A percentile compares a stretch with the other conserved stretches of the same genome.
Evolutionary conservation across 2,888 invertebrate genomes (phyloP).

Genomic region (Pristionchus fissidentatus): DNA sequence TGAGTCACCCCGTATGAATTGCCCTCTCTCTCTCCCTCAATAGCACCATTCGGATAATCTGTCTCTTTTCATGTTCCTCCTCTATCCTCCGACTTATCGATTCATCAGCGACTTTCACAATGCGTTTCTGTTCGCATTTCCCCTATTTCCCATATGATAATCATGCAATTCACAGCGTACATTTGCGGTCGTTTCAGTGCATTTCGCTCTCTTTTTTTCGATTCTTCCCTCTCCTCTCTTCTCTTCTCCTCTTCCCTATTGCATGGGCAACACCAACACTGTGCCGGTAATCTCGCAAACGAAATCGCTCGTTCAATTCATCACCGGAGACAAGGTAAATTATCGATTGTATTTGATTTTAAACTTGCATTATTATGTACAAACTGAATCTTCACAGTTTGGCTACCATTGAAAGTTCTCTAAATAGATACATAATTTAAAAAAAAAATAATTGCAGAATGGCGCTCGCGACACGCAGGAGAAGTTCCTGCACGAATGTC

Average conservation of each 20-base stretch:
- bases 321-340: constrained; percentile 35
- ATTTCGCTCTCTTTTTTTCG: background rate
- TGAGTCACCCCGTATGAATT: constrained; percentile 36
- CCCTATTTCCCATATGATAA: constrained; percentile 14
- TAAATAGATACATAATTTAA: background rate
- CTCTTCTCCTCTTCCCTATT: background rate
- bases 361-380: no score
- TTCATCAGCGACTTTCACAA: constrained; percentile 26
- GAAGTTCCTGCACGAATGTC: constrained; percentile 47
- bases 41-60: constrained; percentile 26
- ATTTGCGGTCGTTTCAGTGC: background rate
- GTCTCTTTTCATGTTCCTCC: background rate
- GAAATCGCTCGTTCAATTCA: constrained; percentile 43
- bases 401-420: no score
- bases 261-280: constrained; percentile 47
- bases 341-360: no score
- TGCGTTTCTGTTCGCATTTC: background rate
- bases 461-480: constrained; percentile 40
- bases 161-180: background rate
- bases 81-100: constrained; percentile 21
- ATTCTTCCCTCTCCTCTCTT: background rate
- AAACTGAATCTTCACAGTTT: no score
- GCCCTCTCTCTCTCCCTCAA: background rate
- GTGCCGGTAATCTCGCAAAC: constrained; percentile 44
- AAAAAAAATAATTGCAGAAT: background rate